A percentile compares a stretch with the other conserved stretches of the same genome.
These are phyloP conservation scores for Aporophyla lueneburgensis DNA, from an alignment of 2,888 invertebrate species.

Conservation along the genomic window DNA sequence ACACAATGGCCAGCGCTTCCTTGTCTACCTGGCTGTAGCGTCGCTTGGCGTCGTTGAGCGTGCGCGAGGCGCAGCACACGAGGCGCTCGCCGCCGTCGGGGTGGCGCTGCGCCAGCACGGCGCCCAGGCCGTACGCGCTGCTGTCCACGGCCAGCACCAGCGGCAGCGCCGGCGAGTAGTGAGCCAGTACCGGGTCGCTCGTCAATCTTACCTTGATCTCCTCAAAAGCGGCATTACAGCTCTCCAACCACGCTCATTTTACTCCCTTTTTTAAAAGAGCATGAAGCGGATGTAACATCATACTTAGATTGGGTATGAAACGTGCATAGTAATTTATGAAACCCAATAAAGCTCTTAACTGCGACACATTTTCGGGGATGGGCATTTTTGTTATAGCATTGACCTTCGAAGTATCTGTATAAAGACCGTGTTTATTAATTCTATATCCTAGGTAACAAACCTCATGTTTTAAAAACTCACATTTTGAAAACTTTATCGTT, in stretches of 20 bases:
- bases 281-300: constrained; percentile 32
- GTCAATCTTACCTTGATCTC: constrained; percentile 24
- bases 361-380: constrained; percentile 16
- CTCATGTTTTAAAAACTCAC: constrained; percentile 22
- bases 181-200: constrained; percentile 49
- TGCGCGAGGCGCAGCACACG: no score
- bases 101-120: constrained; percentile 57
- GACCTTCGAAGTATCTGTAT: constrained; percentile 11
- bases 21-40: constrained; percentile 45
- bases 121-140: constrained; percentile 57
- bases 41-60: constrained; percentile 35
- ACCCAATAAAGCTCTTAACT: constrained; percentile 32
- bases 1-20: constrained; percentile 1
- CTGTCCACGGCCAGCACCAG: constrained; percentile 58
- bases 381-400: constrained; percentile 4
- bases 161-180: constrained; percentile 51
- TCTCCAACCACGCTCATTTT: constrained; percentile 17
- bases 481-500: constrained; percentile 39
- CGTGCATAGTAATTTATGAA: constrained; percentile 39
- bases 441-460: constrained; percentile 23
- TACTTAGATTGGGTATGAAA: constrained; percentile 32
- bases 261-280: constrained; percentile 8
- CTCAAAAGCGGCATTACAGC: constrained; percentile 18
- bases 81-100: constrained; percentile 53
- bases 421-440: constrained; percentile 21